Base-by-base conservation (phyloP, 2,888 invertebrate species). In the Magallana nippona region DNA sequence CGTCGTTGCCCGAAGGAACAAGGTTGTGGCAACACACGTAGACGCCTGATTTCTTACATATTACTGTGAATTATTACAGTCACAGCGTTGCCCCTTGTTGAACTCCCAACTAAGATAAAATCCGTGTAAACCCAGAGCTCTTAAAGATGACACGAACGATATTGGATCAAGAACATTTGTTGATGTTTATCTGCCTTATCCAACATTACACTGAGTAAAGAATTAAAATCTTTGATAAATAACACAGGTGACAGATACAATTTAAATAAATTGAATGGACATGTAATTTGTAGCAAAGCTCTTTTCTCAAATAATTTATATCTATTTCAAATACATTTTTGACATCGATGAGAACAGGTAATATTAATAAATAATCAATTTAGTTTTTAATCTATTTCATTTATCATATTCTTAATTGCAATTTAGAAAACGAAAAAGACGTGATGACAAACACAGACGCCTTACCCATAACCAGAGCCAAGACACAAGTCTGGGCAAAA, bases 401-500 rank as follows among this genome's bases (percentile, higher is more conserved):
- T n/a, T 55, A 79, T 32, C 55, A 2, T 58, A n/a, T 44, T 32
- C 17, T 56, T n/a, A n/a, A n/a, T n/a, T 44, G 44, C 44, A 55
- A 13, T 63, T 81, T 78, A 79, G 44, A 17, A 84, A 82, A 60
- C 17, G 84, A 11, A 84, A 79, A 62, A 55, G 55, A 79, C 82
- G 82, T 10, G 57, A 63, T 22, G 79, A 84, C 56, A 84, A 84
- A 71, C 78, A 82, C 22, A 62, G 82, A 17, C 56, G 84, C 5
- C 79, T 84, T 71, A 88, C 87, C 56, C 88, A 88, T 63, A 71
- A 32, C 84, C 87, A 13, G 84, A 83, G 81, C 27, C 83, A 82
- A 10, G 89, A 90, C 56, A 86, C 89, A 27, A 89, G 88, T 71
- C 83, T 88, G 0, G 87, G 89, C 82, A 90, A 89, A 83, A 87